Evolutionary conservation across 2,888 invertebrate species (phyloP), one percentile per base, ranked within the genome.

Genomic region (Lasioglossum leucozonium): DNA sequence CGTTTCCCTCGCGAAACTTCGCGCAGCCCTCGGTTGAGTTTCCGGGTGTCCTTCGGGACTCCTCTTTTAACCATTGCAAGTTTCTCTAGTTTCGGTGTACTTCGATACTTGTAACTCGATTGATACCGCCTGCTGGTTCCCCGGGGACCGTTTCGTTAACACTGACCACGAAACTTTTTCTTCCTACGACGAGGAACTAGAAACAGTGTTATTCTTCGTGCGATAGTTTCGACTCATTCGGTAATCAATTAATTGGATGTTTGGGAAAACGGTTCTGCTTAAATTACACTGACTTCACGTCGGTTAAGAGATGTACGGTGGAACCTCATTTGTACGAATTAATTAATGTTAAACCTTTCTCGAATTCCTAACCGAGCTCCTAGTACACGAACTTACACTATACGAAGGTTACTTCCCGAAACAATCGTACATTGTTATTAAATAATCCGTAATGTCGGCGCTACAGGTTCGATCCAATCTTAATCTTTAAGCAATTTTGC

Each of bases 1-100:
- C 87, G 65, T 69, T 78, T 84, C 79, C 74, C 90, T 83, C 82
- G 72, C 11, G 89, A 87, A 91, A 91, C 83, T 86, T 85, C 51
- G 75, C 76, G 72, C 87, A 91, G 90, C 90, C 87, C 81, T 87
- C 69, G 86, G 88, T 90, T 81, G 88, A 92, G 92, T 90, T 91
- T 79, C 77, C 79, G 69, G 69, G 58, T 82, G 84, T 67, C 90
- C 88, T 86, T 37, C 74, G 90, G 90, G 90, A 92, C 82, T 73
- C 79, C 81, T 86, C 84, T 81, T 82, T 80, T 76, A 83, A 90
- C 85, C 81, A 82, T 72, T 47, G 80, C 89, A 89, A 89, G 85
- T 91, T 91, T 88, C 77, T 13, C 78, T 47, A 58, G 80, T 81
- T 82, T 62, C 82, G 67, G n/a, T 83, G 84, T 87, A 86, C 83